phyloP scores from a whole-genome alignment of 2,888 invertebrate genomes.

The Chymomyza procnemis region DNA sequence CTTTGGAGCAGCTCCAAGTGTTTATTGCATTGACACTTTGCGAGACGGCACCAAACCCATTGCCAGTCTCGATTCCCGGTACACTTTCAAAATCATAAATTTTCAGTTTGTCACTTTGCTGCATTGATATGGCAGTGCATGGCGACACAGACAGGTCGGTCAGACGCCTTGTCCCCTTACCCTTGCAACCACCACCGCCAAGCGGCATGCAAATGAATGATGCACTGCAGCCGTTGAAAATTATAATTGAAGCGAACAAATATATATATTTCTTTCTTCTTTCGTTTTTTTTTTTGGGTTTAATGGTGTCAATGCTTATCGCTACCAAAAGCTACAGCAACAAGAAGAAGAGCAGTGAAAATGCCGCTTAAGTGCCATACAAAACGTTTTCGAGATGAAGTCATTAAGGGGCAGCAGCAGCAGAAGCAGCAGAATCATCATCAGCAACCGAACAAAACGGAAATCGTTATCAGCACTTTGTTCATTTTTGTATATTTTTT shows the following conservation, averaged over 20 bases:
- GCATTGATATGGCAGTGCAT: constrained; percentile 54
- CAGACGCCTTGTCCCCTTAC: neutral
- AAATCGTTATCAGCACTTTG: constrained; percentile 72
- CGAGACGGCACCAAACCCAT: constrained; percentile 19
- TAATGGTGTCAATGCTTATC: constrained; percentile 72
- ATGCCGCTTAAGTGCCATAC: constrained; percentile 60
- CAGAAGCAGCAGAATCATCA: neutral
- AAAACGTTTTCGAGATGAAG: constrained; percentile 67
- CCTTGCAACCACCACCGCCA: constrained; percentile 12
- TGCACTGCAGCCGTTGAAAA: constrained; percentile 54
- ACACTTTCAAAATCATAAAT: constrained; percentile 71
- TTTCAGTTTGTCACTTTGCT: constrained; percentile 64
- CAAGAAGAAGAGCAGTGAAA: constrained; percentile 41
- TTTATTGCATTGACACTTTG: constrained; percentile 68
- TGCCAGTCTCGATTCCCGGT: constrained; percentile 6
- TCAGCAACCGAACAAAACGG: constrained; percentile 40
- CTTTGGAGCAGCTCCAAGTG: constrained; percentile 40
- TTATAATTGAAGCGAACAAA: constrained; percentile 64
- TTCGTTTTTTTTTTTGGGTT: constrained; percentile 67
- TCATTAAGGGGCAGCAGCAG: constrained; percentile 48
- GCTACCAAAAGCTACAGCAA: constrained; percentile 29
- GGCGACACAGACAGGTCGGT: constrained; percentile 17
- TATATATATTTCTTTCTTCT: constrained; percentile 40
- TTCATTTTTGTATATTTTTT: constrained; percentile 7
- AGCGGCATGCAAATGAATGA: constrained; percentile 63